Conservation (phyloP, 2,113 vertebrate species). For the Apodemus sylvaticus region DNA sequence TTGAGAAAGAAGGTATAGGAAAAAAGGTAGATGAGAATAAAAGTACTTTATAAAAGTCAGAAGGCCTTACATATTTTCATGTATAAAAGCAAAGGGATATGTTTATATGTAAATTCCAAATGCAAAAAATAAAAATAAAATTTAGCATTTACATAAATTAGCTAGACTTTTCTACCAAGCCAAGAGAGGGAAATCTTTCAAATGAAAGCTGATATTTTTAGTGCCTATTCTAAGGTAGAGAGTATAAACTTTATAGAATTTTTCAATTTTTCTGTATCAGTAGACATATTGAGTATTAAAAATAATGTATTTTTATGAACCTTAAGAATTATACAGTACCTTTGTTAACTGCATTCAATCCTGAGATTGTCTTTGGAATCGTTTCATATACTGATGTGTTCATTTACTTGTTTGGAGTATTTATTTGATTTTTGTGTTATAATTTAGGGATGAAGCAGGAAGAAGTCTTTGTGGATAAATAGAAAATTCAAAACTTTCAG, state of each 20-base stretch:
- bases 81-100: background rate
- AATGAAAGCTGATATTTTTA: background rate
- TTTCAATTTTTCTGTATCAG: background rate
- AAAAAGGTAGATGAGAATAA: background rate
- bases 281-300: background rate
- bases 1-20: background rate
- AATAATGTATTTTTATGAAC: background rate
- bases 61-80: background rate
- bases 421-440: background rate
- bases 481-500: background rate
- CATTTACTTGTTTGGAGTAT: background rate
- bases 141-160: background rate
- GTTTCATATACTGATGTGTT: background rate
- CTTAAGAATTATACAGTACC: background rate
- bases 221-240: background rate
- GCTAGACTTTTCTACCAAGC: background rate
- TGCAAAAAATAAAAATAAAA: background rate
- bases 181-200: background rate
- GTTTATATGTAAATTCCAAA: background rate
- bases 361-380: background rate
- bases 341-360: background rate
- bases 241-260: background rate
- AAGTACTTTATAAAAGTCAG: background rate
- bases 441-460: background rate
- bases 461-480: background rate